Evolutionary conservation across 2,113 vertebrate species (phyloP).

Genomic region (Syngnathus scovelli): DNA sequence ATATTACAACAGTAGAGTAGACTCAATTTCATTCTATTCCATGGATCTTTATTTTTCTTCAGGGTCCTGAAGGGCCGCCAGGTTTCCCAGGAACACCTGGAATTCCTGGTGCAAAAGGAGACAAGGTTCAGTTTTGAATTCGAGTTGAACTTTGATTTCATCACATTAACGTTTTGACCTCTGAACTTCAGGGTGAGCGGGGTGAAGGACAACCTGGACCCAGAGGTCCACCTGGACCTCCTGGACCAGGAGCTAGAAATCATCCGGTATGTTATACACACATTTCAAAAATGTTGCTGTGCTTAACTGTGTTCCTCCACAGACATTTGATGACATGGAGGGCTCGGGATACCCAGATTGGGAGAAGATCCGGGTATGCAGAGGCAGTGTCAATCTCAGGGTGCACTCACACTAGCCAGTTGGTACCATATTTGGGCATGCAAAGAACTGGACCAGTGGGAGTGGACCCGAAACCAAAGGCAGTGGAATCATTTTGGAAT

Average conservation of each 20-base stretch:
- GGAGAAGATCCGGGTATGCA: constrained; percentile 69
- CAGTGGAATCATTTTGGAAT: constrained; percentile 20
- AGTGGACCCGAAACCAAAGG: background rate
- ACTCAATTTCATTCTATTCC: background rate
- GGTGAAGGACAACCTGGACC: constrained; percentile 71
- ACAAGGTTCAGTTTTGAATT: constrained; percentile 75
- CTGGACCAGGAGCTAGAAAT: constrained; percentile 64
- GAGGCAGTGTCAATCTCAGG: background rate
- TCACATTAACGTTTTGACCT: constrained; percentile 1
- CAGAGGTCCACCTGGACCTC: constrained; percentile 81
- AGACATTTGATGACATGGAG: constrained; percentile 95
- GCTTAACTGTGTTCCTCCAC: background rate
- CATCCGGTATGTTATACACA: constrained; percentile 40
- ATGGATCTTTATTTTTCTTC: background rate
- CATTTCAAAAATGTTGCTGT: background rate
- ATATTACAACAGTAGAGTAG: background rate
- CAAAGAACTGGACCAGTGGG: background rate
- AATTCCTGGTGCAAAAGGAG: constrained; percentile 74
- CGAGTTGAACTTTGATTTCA: background rate
- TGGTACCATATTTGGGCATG: background rate
- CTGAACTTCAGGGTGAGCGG: constrained; percentile 75
- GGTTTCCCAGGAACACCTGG: constrained; percentile 80
- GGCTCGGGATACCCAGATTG: constrained; percentile 81
- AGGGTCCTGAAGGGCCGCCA: constrained; percentile 78
- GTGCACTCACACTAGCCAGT: background rate